phyloP scores from a whole-genome alignment of 2,888 invertebrate species.

The Taphrorychus bicolor region DNA sequence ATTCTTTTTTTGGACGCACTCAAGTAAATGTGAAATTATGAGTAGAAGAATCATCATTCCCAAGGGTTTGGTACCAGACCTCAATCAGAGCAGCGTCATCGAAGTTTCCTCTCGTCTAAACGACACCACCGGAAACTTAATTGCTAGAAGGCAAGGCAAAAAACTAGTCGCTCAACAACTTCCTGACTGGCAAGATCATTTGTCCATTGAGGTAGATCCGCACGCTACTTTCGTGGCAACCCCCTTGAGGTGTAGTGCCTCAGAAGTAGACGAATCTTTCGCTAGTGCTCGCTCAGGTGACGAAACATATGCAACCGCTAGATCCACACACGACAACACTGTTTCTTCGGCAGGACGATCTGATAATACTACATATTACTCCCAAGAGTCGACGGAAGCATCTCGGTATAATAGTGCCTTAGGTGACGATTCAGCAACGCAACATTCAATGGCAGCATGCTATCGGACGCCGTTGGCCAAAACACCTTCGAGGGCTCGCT shows the following conservation, averaged over 20 bases:
- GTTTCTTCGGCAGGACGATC: neutral
- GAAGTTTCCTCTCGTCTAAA: conserved; percentile 18
- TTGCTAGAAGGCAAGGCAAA: conserved; percentile 16
- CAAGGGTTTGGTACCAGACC: conserved; percentile 16
- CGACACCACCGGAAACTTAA: conserved; percentile 14
- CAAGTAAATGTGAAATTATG: too few species aligned
- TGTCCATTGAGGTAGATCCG: neutral
- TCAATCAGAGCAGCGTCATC: conserved; percentile 15
- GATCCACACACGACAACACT: neutral
- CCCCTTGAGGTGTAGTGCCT: neutral
- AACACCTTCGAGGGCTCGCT: conserved; percentile 2
- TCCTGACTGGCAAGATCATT: conserved; percentile 9
- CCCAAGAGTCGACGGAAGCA: too few species aligned
- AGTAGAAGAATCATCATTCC: conserved; percentile 35
- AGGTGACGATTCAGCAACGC: neutral
- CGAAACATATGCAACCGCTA: too few species aligned
- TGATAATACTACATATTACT: neutral
- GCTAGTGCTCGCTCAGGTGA: too few species aligned
- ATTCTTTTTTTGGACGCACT: too few species aligned
- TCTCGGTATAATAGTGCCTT: too few species aligned
- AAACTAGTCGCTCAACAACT: conserved; percentile 25
- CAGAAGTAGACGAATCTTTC: too few species aligned
- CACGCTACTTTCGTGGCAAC: neutral
- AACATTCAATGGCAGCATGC: conserved; percentile 1
- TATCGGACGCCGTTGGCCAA: neutral